Conservation (phyloP, 2,888 invertebrate species). For the Hololepta plana region DNA sequence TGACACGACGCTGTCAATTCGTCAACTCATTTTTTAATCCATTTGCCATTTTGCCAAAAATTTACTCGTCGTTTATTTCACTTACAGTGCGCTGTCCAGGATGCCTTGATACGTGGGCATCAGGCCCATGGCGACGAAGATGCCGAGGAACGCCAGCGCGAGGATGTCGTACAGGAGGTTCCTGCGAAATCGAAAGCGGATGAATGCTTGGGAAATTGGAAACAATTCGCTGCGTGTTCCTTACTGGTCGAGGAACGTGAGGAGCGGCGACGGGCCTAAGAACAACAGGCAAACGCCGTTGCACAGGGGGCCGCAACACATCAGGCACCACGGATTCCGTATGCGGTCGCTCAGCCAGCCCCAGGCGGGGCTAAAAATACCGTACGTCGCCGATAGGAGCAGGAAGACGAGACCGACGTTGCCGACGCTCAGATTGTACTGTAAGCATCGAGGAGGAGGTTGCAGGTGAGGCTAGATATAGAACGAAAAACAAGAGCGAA, state of each 20-base stretch:
- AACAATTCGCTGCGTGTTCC: conserved; percentile 7
- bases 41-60: too few species aligned
- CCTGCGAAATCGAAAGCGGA: too few species aligned
- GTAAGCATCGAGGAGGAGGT: conserved; percentile 14
- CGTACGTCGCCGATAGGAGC: conserved; percentile 49
- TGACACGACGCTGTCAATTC: too few species aligned
- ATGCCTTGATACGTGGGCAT: conserved; percentile 60
- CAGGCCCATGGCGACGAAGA: conserved; percentile 48
- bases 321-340: conserved; percentile 44
- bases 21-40: too few species aligned
- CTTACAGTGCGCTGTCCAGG: conserved; percentile 51
- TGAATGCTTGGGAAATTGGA: background rate
- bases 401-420: conserved; percentile 54
- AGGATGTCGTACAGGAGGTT: too few species aligned
- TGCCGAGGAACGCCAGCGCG: conserved; percentile 44
- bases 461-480: background rate
- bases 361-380: conserved; percentile 52
- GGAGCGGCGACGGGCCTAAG: conserved; percentile 45
- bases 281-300: conserved; percentile 40
- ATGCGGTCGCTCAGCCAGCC: conserved; percentile 49
- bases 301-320: conserved; percentile 46
- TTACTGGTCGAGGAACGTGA: conserved; percentile 39
- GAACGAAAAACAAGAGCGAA: background rate
- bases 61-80: too few species aligned
- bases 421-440: conserved; percentile 43